Conservation (phyloP, 2,797 vertebrate genomes). For the Lacerta viridis region DNA sequence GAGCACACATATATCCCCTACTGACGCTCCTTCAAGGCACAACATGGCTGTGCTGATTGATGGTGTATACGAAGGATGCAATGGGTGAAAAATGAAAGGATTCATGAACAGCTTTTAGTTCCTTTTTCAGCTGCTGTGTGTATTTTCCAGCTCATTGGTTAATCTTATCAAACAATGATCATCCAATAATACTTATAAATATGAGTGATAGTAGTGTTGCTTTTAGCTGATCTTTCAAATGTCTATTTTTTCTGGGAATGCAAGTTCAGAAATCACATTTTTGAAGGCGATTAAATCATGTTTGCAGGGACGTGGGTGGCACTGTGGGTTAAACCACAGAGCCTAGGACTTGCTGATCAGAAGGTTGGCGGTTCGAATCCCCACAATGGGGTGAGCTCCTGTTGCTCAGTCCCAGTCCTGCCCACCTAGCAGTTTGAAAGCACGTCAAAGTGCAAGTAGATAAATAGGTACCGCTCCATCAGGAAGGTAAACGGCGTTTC, state of each 20-base stretch:
- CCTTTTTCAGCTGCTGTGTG: background rate
- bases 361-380: too few relatives aligned
- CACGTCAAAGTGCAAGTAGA: too few relatives aligned
- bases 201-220: background rate
- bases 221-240: background rate
- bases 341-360: too few relatives aligned
- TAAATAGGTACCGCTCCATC: too few relatives aligned
- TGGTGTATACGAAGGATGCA: background rate
- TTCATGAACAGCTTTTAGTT: background rate
- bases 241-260: background rate
- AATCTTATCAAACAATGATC: constrained; percentile 16
- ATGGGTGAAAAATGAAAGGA: background rate
- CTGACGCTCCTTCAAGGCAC: background rate
- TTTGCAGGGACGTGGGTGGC: background rate
- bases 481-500: too few relatives aligned
- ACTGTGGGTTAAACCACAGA: too few relatives aligned
- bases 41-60: constrained; percentile 1
- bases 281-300: background rate
- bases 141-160: background rate
- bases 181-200: background rate
- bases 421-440: too few relatives aligned
- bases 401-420: too few relatives aligned
- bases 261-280: background rate
- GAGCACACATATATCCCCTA: constrained; percentile 5
- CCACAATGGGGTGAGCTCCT: too few relatives aligned